phyloP scores from a whole-genome alignment of 2,888 invertebrate genomes.

The Meloe dianella region DNA sequence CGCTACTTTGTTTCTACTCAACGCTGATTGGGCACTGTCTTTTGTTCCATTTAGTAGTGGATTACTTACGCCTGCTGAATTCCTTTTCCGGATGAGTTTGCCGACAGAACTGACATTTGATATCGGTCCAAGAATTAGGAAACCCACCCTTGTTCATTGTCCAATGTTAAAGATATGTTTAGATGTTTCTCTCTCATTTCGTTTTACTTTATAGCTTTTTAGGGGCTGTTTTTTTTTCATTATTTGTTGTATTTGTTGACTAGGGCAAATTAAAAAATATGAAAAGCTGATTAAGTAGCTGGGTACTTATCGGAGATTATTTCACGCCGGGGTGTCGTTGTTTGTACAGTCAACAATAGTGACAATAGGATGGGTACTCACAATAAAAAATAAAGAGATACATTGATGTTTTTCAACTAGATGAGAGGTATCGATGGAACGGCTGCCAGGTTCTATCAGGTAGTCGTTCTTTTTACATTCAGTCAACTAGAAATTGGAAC shows the following conservation, averaged over 20 bases:
- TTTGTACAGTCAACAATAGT: slow-evolving; percentile 53
- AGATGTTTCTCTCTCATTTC: slow-evolving; percentile 13
- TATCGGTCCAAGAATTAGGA: slow-evolving; percentile 30
- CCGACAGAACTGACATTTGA: slow-evolving; percentile 42
- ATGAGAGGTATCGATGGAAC: slow-evolving; percentile 45
- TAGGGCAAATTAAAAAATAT: slow-evolving; percentile 27
- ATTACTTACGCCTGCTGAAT: slow-evolving; percentile 55
- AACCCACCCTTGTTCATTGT: neutral
- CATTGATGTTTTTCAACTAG: slow-evolving; percentile 42
- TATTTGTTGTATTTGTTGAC: slow-evolving; percentile 6
- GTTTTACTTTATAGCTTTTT: neutral
- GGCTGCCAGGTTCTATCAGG: slow-evolving; percentile 39
- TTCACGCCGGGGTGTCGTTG: slow-evolving; percentile 57
- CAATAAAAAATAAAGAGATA: slow-evolving; percentile 52
- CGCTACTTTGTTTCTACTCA: slow-evolving; percentile 55
- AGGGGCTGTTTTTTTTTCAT: neutral
- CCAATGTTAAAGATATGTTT: slow-evolving; percentile 8
- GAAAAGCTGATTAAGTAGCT: slow-evolving; percentile 53
- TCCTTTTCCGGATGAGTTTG: slow-evolving; percentile 49
- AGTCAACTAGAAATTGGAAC: slow-evolving; percentile 26
- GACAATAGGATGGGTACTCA: slow-evolving; percentile 45
- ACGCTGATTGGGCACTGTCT: slow-evolving; percentile 55
- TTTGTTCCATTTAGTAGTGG: slow-evolving; percentile 56
- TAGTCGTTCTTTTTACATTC: slow-evolving; percentile 33
- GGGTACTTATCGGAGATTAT: slow-evolving; percentile 54